Percentiles rank a stretch among this genome's conserved stretches.
Evolutionary conservation across 2,888 invertebrate genomes (phyloP).

Genomic region (Girardia tigrina): DNA sequence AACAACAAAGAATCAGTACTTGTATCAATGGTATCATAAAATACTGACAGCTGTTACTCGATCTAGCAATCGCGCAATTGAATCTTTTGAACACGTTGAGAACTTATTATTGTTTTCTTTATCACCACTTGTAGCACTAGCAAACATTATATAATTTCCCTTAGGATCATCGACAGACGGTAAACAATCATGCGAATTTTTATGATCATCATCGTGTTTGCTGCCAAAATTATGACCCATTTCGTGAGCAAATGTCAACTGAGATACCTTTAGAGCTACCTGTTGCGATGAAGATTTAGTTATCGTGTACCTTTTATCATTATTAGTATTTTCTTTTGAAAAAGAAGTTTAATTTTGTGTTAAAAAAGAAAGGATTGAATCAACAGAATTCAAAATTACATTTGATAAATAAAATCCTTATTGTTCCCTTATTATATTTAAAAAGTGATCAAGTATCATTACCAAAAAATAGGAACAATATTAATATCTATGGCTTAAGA

Average conservation of each 20-base stretch:
- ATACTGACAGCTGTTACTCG: conserved; percentile 64
- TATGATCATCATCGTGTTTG: conserved; percentile 36
- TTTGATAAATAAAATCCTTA: no score
- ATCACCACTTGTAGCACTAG: conserved; percentile 84
- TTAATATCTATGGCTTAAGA: no score
- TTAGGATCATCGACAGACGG: conserved; percentile 62
- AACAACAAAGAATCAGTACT: not conserved
- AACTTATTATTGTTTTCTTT: conserved; percentile 93
- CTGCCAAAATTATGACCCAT: conserved; percentile 96
- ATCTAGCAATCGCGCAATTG: conserved; percentile 81
- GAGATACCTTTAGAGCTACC: conserved; percentile 71
- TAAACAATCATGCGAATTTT: conserved; percentile 20
- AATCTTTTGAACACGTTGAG: conserved; percentile 79
- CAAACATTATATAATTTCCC: conserved; percentile 99
- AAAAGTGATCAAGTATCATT: no score
- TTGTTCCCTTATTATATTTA: no score
- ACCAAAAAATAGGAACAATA: no score
- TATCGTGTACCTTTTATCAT: not conserved
- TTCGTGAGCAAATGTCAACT: conserved; percentile 90
- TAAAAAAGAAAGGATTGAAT: no score
- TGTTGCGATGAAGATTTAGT: not conserved
- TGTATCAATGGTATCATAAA: not conserved
- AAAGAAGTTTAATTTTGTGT: no score
- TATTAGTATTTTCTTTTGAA: no score
- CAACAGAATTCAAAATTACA: no score